Conservation (phyloP, 2,113 vertebrate species). For the Campylorhamphus procurvoides region DNA sequence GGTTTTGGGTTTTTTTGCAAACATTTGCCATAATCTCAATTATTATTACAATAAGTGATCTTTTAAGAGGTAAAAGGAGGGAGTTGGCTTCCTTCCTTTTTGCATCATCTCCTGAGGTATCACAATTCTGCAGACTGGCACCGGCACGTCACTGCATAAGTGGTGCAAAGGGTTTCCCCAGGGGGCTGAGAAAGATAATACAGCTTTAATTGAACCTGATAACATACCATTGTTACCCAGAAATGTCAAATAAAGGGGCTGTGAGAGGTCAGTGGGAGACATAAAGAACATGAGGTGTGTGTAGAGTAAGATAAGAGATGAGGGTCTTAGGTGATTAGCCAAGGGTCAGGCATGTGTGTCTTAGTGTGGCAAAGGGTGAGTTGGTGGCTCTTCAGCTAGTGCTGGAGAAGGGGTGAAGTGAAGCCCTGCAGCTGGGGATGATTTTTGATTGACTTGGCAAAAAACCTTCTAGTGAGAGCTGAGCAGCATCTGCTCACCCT, state of each 20-base stretch:
- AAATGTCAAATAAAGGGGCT: background rate
- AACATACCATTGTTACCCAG: background rate
- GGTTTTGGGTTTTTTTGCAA: too few relatives aligned
- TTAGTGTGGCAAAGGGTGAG: background rate
- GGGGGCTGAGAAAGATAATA: background rate
- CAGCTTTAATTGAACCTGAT: background rate
- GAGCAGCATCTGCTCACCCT: background rate
- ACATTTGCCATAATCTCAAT: background rate
- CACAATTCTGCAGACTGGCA: background rate
- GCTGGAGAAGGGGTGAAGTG: background rate
- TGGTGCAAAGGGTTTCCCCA: background rate
- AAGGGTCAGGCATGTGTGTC: background rate
- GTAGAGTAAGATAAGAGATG: slow-evolving; percentile 11
- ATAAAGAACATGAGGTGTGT: slow-evolving; percentile 17
- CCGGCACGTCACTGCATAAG: background rate
- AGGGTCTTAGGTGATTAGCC: accelerated
- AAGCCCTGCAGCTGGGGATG: background rate
- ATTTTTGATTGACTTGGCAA: background rate
- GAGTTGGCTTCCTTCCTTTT: background rate
- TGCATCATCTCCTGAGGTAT: background rate
- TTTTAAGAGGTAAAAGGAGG: background rate
- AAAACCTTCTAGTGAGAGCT: background rate
- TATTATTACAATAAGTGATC: background rate
- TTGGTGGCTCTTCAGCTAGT: background rate
- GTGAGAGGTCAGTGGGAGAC: background rate